Conservation (phyloP, 2,888 invertebrate genomes). For the Cynaeus angustus region DNA sequence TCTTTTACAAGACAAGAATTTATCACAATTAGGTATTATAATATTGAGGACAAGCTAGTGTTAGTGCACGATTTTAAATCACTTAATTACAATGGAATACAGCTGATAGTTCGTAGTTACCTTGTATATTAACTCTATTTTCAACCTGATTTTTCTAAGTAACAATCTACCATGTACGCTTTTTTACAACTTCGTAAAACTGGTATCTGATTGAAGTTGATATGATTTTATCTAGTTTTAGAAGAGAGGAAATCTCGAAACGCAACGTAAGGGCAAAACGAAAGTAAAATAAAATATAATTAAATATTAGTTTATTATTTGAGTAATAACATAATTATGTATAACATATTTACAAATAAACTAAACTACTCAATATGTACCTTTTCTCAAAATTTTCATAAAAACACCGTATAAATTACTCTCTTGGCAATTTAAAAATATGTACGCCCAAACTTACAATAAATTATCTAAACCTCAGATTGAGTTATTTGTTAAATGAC, state of each 20-base stretch:
- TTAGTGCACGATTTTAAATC: slow-evolving; percentile 52
- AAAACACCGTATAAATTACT: slow-evolving; percentile 44
- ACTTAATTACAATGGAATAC: slow-evolving; percentile 46
- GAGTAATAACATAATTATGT: slow-evolving; percentile 50
- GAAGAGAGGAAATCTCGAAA: slow-evolving; percentile 48
- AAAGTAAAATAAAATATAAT: slow-evolving; percentile 46
- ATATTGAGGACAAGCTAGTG: slow-evolving; percentile 53
- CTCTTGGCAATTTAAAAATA: slow-evolving; percentile 13
- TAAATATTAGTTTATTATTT: slow-evolving; percentile 53
- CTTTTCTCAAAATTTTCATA: slow-evolving; percentile 23
- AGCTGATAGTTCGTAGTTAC: slow-evolving; percentile 43
- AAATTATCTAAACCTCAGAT: slow-evolving; percentile 42
- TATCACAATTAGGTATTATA: slow-evolving; percentile 53
- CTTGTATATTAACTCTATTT: slow-evolving; percentile 40
- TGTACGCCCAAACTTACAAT: slow-evolving; percentile 35
- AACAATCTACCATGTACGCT: slow-evolving; percentile 41
- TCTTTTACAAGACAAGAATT: slow-evolving; percentile 52
- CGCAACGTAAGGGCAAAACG: slow-evolving; percentile 24
- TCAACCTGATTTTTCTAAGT: slow-evolving; percentile 42
- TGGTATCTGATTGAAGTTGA: slow-evolving; percentile 23
- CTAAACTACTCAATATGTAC: slow-evolving; percentile 47
- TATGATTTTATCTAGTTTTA: slow-evolving; percentile 24
- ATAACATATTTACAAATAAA: slow-evolving; percentile 53
- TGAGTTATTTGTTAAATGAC: slow-evolving; percentile 48
- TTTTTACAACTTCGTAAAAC: slow-evolving; percentile 29